Conservation (phyloP, 2,797 vertebrate species). For the Macropodus opercularis region DNA sequence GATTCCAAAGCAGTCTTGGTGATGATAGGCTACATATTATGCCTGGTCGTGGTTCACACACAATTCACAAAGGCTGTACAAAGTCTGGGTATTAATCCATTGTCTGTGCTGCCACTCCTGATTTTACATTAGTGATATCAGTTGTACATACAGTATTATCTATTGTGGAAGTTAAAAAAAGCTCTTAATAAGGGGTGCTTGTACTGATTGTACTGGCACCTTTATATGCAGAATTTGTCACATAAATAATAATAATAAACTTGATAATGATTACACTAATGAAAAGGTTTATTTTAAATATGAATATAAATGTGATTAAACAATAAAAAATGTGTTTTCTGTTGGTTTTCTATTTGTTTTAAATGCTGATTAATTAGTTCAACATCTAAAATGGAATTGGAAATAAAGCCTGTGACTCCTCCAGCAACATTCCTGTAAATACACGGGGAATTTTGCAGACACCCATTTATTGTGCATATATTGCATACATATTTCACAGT, state of each 20-base stretch:
- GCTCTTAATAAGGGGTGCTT: neutral
- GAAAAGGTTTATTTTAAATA: too few relatives aligned
- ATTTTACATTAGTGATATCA: conserved; percentile 15
- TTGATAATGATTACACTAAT: neutral
- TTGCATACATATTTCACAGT: neutral
- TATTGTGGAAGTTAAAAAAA: conserved; percentile 2
- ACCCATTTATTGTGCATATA: neutral
- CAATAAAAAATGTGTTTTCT: neutral
- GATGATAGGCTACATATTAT: conserved; percentile 24
- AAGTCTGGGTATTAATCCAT: conserved; percentile 2
- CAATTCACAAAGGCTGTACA: conserved; percentile 27
- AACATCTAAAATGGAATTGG: too few relatives aligned
- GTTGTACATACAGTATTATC: conserved; percentile 1
- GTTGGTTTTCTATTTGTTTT: too few relatives aligned
- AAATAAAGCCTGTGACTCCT: too few relatives aligned
- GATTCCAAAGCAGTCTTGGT: neutral
- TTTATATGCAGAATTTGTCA: neutral
- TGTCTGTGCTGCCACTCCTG: conserved; percentile 28
- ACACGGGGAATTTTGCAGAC: too few relatives aligned
- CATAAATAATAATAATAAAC: neutral
- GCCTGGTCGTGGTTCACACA: neutral
- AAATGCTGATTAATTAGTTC: too few relatives aligned
- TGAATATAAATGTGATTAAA: neutral
- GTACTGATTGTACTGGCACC: neutral
- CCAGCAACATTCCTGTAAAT: too few relatives aligned